Conservation (phyloP, 2,113 vertebrate species). For the Grallaria varia region DNA sequence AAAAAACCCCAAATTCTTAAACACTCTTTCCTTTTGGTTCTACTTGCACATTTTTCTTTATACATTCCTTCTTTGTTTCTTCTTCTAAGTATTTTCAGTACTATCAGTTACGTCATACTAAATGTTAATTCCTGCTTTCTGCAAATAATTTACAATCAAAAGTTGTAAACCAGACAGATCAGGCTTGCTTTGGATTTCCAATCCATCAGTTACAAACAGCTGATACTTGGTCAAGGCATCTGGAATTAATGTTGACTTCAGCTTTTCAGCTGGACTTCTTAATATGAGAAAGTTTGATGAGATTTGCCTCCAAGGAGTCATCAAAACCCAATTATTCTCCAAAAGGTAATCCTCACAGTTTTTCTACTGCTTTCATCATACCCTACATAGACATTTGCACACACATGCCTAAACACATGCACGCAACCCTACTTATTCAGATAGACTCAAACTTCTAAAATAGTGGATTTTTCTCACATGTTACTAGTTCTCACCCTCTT, state of each 20-base stretch:
- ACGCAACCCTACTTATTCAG: background rate
- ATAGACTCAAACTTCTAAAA: background rate
- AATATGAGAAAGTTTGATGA: background rate
- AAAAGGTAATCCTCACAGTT: background rate
- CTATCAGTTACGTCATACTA: background rate
- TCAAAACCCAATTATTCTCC: background rate
- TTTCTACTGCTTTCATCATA: background rate
- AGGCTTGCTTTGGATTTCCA: background rate
- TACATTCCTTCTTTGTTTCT: background rate
- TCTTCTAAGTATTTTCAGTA: background rate
- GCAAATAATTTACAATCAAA: background rate
- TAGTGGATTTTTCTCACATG: background rate
- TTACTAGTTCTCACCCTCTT: background rate
- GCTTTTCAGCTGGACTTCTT: background rate
- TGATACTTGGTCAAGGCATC: background rate
- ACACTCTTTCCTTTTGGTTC: background rate
- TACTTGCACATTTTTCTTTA: background rate
- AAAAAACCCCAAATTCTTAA: background rate
- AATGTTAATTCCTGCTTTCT: background rate
- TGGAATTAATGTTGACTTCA: background rate
- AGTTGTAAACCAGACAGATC: background rate
- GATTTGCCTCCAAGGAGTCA: background rate
- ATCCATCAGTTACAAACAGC: background rate
- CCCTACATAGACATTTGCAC: background rate
- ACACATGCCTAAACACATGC: background rate